These are phyloP conservation scores for Globodera ellingtonae DNA, from an alignment of 1,140 invertebrate species.

Conservation along the genomic window DNA sequence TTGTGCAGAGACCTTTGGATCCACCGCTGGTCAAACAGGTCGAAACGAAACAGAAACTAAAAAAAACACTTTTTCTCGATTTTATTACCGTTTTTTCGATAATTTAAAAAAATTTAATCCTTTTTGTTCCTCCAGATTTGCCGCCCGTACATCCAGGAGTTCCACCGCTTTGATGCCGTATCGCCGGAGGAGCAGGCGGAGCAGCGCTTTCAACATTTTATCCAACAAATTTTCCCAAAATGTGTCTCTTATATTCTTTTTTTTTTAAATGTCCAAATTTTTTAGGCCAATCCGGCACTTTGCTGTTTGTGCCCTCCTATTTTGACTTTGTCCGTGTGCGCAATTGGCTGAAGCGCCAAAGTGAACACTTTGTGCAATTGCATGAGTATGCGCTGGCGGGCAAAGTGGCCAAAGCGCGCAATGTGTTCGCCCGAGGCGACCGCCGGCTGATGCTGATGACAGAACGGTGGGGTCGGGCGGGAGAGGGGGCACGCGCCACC, in stretches of 20 bases:
- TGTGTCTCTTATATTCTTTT: slow-evolving; percentile 12
- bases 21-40: slow-evolving; percentile 26
- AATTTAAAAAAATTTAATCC: slow-evolving; percentile 20
- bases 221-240: slow-evolving; percentile 46
- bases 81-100: neutral
- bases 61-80: neutral
- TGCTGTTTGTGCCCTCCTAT: slow-evolving; percentile 90
- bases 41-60: neutral
- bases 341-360: slow-evolving; percentile 76
- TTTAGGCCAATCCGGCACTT: slow-evolving; percentile 71
- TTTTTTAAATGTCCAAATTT: neutral
- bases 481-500: too few species aligned
- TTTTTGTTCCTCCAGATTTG: slow-evolving; percentile 65
- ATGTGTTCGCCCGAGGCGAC: slow-evolving; percentile 78
- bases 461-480: slow-evolving; percentile 36
- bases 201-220: slow-evolving; percentile 83
- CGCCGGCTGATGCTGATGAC: slow-evolving; percentile 49
- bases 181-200: slow-evolving; percentile 74
- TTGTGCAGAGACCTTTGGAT: slow-evolving; percentile 28
- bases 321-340: slow-evolving; percentile 89
- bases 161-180: slow-evolving; percentile 72
- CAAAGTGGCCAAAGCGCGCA: slow-evolving; percentile 81
- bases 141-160: slow-evolving; percentile 68
- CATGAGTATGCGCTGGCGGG: slow-evolving; percentile 72
- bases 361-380: slow-evolving; percentile 62